Evolutionary conservation across 2,797 vertebrate genomes (phyloP).

Genomic region (Cossypha niveicapilla): DNA sequence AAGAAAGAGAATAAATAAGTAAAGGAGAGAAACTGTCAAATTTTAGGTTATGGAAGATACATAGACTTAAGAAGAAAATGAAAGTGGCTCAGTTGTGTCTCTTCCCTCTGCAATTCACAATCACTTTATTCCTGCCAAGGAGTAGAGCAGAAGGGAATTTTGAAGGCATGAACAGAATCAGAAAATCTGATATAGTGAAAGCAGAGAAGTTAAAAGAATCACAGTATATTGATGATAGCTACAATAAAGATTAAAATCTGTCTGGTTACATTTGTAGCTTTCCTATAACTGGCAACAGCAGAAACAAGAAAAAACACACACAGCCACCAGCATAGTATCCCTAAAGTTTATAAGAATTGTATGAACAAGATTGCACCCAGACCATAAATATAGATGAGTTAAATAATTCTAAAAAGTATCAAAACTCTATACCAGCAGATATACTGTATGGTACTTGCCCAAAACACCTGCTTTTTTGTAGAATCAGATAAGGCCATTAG

Average conservation of each 20-base stretch:
- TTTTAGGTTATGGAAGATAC: background rate
- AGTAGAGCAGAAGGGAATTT: background rate
- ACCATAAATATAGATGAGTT: background rate
- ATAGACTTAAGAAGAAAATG: background rate
- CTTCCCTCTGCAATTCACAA: background rate
- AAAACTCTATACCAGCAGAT: background rate
- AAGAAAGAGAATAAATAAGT: slow-evolving; percentile 5
- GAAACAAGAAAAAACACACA: background rate
- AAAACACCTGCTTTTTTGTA: background rate
- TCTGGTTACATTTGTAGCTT: background rate
- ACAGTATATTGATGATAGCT: background rate
- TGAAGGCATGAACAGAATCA: background rate
- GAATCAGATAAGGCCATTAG: background rate
- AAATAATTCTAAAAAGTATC: background rate
- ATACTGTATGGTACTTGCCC: background rate
- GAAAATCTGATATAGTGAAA: background rate
- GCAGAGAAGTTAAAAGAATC: background rate
- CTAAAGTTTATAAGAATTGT: background rate
- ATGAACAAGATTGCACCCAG: background rate
- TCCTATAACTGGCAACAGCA: background rate
- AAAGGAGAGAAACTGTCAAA: background rate
- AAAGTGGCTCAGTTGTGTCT: background rate
- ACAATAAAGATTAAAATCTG: background rate
- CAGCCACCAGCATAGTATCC: background rate
- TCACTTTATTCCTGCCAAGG: background rate